A percentile compares a stretch with the other conserved stretches of the same genome.
These are phyloP conservation scores for Carcina quercana DNA, from an alignment of 2,888 invertebrate genomes.

Conservation along the genomic window DNA sequence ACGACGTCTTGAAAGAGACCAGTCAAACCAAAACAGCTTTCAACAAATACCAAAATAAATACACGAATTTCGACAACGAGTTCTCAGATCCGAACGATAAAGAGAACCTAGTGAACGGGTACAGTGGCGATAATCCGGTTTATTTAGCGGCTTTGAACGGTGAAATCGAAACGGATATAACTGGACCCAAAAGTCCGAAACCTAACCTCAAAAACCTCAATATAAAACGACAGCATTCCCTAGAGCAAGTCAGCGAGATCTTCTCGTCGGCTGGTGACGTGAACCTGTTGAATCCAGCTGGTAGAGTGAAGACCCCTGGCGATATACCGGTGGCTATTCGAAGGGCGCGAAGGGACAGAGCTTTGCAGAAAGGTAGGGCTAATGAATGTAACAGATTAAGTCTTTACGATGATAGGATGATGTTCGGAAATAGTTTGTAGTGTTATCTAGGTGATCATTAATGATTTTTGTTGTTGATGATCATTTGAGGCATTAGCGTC, in stretches of 20 bases:
- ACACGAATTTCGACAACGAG: conserved; percentile 63
- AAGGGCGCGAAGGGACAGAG: conserved; percentile 77
- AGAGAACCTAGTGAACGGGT: conserved; percentile 49
- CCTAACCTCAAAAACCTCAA: conserved; percentile 42
- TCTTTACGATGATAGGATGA: conserved; percentile 91
- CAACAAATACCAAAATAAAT: conserved; percentile 57
- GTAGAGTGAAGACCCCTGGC: conserved; percentile 86
- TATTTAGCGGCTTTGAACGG: conserved; percentile 60
- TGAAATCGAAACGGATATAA: conserved; percentile 41
- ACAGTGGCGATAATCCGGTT: conserved; percentile 59
- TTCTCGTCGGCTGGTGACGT: conserved; percentile 80
- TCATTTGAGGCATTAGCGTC: no score
- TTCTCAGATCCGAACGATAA: conserved; percentile 65
- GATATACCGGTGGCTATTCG: conserved; percentile 87
- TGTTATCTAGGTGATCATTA: no score
- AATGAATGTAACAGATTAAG: conserved; percentile 82
- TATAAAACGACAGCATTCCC: conserved; percentile 77
- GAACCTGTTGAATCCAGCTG: conserved; percentile 82
- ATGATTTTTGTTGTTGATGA: no score
- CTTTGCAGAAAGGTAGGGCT: conserved; percentile 60
- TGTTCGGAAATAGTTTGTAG: conserved; percentile 77
- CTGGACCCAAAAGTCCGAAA: conserved; percentile 43
- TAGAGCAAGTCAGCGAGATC: conserved; percentile 85
- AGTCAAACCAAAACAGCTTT: conserved; percentile 47
- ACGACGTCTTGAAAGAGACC: conserved; percentile 57